These are phyloP conservation scores for Hoplostethus atlanticus DNA, from an alignment of 2,797 vertebrate genomes.

Conservation along the genomic window DNA sequence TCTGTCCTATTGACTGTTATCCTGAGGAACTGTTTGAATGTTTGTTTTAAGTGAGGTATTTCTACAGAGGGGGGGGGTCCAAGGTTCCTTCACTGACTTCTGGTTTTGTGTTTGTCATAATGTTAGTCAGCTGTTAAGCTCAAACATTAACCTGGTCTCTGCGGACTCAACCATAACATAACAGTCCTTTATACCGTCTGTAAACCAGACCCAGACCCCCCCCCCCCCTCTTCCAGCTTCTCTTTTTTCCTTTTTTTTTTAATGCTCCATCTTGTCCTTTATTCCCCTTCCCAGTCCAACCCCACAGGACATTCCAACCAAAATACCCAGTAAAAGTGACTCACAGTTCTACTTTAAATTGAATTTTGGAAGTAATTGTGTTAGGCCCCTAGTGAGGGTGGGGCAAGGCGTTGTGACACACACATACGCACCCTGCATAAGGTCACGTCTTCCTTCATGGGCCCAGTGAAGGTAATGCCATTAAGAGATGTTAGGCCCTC, in stretches of 20 bases:
- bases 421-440: constrained; percentile 29
- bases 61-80: background rate
- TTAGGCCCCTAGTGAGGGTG: constrained; percentile 59
- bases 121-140: constrained; percentile 3
- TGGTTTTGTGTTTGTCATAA: constrained; percentile 22
- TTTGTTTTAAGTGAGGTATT: constrained; percentile 41
- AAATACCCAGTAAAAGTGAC: constrained; percentile 63
- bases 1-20: constrained; percentile 36
- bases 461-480: constrained; percentile 43
- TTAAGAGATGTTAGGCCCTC: constrained; percentile 51
- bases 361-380: constrained; percentile 76
- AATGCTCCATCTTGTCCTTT: constrained; percentile 47
- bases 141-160: constrained; percentile 43
- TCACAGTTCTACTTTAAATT: constrained; percentile 77
- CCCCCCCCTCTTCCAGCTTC: background rate
- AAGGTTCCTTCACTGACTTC: constrained; percentile 43
- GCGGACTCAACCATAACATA: background rate
- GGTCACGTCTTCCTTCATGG: constrained; percentile 43
- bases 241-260: background rate
- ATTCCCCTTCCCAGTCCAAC: constrained; percentile 31
- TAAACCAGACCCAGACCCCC: constrained; percentile 6
- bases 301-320: constrained; percentile 74
- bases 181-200: constrained; percentile 1
- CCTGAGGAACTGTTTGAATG: constrained; percentile 52
- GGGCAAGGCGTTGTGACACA: constrained; percentile 40